These are phyloP conservation scores for Loris lydekkerianus DNA, from an alignment of 2,797 vertebrate genomes.

Conservation along the genomic window DNA sequence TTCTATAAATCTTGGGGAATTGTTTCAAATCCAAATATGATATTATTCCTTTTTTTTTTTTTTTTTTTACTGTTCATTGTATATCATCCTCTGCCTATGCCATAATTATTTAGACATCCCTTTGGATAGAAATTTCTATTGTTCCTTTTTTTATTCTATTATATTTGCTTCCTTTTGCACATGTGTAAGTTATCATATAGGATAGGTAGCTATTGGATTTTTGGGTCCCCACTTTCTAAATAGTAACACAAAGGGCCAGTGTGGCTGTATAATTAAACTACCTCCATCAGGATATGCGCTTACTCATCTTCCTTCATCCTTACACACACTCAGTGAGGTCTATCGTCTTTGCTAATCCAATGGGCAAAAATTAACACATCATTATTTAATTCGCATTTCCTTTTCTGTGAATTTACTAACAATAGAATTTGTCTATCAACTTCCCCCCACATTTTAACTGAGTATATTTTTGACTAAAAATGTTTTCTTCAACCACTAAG, in stretches of 20 bases:
- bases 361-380: neutral
- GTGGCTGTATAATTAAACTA: neutral
- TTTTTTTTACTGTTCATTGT: neutral
- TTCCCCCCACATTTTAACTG: neutral
- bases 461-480: neutral
- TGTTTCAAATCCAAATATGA: neutral
- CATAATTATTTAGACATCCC: neutral
- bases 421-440: neutral
- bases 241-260: neutral
- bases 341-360: neutral
- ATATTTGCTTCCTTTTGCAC: neutral
- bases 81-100: neutral
- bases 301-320: neutral
- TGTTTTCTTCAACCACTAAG: neutral
- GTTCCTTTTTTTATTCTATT: neutral
- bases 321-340: neutral
- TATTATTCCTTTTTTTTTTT: neutral
- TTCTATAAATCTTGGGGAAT: neutral
- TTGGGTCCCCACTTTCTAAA: neutral
- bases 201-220: neutral
- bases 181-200: neutral
- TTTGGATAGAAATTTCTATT: neutral
- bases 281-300: neutral
- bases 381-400: neutral
- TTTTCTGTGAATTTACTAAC: neutral